These are phyloP conservation scores for Coenonympha arcania DNA, from an alignment of 2,888 invertebrate species.

Conservation along the genomic window DNA sequence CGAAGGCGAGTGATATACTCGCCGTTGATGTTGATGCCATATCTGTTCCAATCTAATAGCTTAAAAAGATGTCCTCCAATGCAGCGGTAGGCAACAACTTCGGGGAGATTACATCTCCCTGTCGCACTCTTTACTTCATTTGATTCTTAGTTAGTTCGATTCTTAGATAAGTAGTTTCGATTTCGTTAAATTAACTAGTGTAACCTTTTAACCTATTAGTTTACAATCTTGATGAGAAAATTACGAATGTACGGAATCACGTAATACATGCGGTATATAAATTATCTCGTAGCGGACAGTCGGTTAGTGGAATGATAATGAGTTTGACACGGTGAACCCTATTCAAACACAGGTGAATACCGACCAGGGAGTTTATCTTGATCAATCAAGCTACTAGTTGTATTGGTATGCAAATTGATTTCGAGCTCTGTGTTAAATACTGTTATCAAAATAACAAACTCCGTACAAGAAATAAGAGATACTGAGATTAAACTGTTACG, in stretches of 20 bases:
- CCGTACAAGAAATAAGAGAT: too few species aligned
- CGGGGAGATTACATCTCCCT: too few species aligned
- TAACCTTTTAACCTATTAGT: neutral
- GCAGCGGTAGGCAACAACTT: too few species aligned
- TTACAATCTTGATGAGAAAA: conserved; percentile 7
- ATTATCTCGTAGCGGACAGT: conserved; percentile 8
- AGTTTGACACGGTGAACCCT: conserved; percentile 27
- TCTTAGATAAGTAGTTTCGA: neutral
- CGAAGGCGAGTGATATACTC: too few species aligned
- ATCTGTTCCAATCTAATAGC: too few species aligned
- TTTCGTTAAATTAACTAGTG: neutral
- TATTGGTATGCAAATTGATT: conserved; percentile 26
- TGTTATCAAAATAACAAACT: neutral
- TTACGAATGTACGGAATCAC: conserved; percentile 10
- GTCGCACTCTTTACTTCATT: too few species aligned
- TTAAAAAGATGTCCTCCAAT: too few species aligned
- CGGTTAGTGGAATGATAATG: conserved; percentile 23
- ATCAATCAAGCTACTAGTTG: conserved; percentile 21
- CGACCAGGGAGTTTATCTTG: conserved; percentile 23
- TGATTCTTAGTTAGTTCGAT: too few species aligned
- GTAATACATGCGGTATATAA: conserved; percentile 7
- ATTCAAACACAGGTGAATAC: conserved; percentile 20
- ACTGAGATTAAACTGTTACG: too few species aligned
- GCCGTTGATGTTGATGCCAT: too few species aligned
- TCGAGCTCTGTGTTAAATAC: conserved; percentile 5